phyloP scores from a whole-genome alignment of 30 jellyfish, hydroid and myxozoan species.

The Hydractinia echinata region DNA sequence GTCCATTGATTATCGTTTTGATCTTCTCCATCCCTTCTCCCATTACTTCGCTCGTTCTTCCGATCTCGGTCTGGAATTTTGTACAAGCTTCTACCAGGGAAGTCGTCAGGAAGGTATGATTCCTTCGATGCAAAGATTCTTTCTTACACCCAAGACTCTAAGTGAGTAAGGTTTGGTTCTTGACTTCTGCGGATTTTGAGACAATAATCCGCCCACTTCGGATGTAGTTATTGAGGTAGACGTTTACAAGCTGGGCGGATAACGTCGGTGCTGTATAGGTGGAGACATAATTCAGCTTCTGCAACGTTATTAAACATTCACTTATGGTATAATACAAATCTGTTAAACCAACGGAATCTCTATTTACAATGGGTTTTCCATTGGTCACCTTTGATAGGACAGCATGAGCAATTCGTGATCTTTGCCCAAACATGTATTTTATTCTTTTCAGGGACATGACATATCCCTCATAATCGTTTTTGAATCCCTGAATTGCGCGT shows the following conservation, averaged over 20 bases:
- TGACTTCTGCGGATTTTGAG: background rate
- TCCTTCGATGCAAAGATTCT: background rate
- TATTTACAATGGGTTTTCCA: background rate
- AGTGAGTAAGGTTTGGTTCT: constrained; percentile 4
- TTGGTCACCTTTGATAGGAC: background rate
- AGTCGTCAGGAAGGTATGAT: background rate
- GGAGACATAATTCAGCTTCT: background rate
- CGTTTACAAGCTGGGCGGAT: background rate
- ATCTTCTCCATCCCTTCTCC: background rate
- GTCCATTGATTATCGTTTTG: constrained; percentile 6
- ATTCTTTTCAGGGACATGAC: too few relatives aligned
- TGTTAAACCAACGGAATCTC: background rate
- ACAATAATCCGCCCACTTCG: constrained; percentile 5
- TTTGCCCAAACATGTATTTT: too few relatives aligned
- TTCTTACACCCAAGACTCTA: background rate
- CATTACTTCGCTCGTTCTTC: background rate
- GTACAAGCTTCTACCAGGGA: background rate
- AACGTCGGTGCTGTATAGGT: background rate
- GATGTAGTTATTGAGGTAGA: background rate
- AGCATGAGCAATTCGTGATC: background rate
- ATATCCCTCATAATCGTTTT: too few relatives aligned
- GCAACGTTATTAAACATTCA: background rate
- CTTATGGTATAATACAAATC: background rate
- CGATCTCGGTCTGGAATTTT: background rate
- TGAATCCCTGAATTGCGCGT: too few relatives aligned